A percentile compares a stretch with the other conserved stretches of the same genome.
phyloP scores from a whole-genome alignment of 1,140 invertebrate genomes.

The Stegodyphus mimosarum region DNA sequence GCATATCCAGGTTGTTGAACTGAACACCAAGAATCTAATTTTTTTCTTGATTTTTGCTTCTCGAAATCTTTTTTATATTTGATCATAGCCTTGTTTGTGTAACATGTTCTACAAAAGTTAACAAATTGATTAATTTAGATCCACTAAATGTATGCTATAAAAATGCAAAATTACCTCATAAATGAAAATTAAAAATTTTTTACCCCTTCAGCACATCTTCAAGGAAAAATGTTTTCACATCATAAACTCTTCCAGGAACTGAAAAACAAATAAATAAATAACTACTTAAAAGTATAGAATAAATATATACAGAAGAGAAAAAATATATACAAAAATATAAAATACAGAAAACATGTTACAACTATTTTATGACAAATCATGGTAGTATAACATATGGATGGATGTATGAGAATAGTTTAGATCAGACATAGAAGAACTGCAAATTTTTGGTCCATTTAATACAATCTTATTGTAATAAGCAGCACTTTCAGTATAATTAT shows the following conservation, averaged over 20 bases:
- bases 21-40: constrained; percentile 69
- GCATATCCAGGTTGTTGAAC: constrained; percentile 13
- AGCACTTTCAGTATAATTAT: too few relatives aligned
- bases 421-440: too few relatives aligned
- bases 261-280: constrained; percentile 60
- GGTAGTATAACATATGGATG: too few relatives aligned
- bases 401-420: too few relatives aligned
- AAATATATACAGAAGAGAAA: too few relatives aligned
- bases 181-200: constrained; percentile 15
- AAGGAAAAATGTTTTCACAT: constrained; percentile 82
- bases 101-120: constrained; percentile 72
- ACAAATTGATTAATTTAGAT: neutral
- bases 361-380: too few relatives aligned
- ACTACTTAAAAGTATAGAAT: neutral
- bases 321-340: too few relatives aligned
- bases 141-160: neutral
- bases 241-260: constrained; percentile 83
- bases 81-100: constrained; percentile 77
- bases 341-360: too few relatives aligned
- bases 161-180: neutral
- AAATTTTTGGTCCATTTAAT: too few relatives aligned
- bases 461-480: too few relatives aligned
- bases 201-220: constrained; percentile 80
- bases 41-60: constrained; percentile 71
- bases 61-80: constrained; percentile 69